These are phyloP conservation scores for Leucophenga maculata DNA, from an alignment of 2,888 invertebrate species.

Conservation along the genomic window DNA sequence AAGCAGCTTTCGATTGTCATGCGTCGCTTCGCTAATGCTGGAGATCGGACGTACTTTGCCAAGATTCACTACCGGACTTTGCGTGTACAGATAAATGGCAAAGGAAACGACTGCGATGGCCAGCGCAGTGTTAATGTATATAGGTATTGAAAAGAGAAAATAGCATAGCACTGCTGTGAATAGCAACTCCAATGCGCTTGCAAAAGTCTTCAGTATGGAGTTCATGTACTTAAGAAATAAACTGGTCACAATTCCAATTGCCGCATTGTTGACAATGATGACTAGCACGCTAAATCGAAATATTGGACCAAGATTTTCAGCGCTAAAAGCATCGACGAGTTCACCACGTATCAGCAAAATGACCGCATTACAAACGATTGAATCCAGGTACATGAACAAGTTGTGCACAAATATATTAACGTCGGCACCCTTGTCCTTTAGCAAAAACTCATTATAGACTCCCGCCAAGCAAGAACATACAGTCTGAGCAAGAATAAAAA, in stretches of 20 bases:
- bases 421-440: slow-evolving; percentile 87
- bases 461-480: slow-evolving; percentile 95
- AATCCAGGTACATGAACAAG: slow-evolving; percentile 95
- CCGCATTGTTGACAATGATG: slow-evolving; percentile 90
- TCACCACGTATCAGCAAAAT: slow-evolving; percentile 81
- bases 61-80: slow-evolving; percentile 85
- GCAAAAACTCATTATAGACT: slow-evolving; percentile 94
- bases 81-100: slow-evolving; percentile 89
- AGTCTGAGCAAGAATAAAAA: slow-evolving; percentile 83
- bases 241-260: slow-evolving; percentile 93
- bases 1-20: slow-evolving; percentile 57
- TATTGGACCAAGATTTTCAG: slow-evolving; percentile 75
- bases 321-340: slow-evolving; percentile 76
- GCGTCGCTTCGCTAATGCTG: slow-evolving; percentile 46
- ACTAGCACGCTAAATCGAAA: slow-evolving; percentile 81
- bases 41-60: slow-evolving; percentile 64
- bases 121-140: slow-evolving; percentile 85
- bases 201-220: slow-evolving; percentile 95
- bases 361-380: slow-evolving; percentile 90
- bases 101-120: slow-evolving; percentile 87
- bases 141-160: slow-evolving; percentile 87
- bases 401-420: slow-evolving; percentile 94
- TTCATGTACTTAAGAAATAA: slow-evolving; percentile 94
- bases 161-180: slow-evolving; percentile 92
- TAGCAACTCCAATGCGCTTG: slow-evolving; percentile 91